Conservation (phyloP, 2,888 invertebrate species). For the Ypsolopha scabrella region DNA sequence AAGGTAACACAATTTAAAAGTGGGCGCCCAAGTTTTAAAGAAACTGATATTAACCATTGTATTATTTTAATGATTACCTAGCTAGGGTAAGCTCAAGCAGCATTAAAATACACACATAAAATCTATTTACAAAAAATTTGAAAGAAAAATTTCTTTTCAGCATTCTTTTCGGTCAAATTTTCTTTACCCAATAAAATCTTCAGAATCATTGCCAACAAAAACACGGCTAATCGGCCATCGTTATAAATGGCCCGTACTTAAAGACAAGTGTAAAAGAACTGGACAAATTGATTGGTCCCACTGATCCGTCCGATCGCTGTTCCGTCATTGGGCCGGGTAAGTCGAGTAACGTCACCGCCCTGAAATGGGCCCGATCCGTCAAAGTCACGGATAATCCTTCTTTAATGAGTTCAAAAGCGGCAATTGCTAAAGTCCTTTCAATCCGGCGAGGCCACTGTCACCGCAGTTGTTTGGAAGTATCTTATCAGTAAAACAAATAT, state of each 20-base stretch:
- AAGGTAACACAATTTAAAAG: too few relatives aligned
- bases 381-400: conserved; percentile 57
- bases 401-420: conserved; percentile 60
- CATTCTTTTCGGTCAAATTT: not conserved
- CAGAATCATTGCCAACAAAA: not conserved
- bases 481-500: too few relatives aligned
- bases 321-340: not conserved
- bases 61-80: too few relatives aligned
- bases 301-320: conserved; percentile 30
- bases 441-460: not conserved
- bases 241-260: conserved; percentile 25
- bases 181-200: not conserved
- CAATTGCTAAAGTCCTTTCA: conserved; percentile 26
- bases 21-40: too few relatives aligned
- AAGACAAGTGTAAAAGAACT: conserved; percentile 27
- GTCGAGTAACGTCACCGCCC: conserved; percentile 18
- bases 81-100: too few relatives aligned
- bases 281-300: conserved; percentile 35
- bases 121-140: too few relatives aligned
- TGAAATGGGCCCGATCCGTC: conserved; percentile 48
- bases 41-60: too few relatives aligned
- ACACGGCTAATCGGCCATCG: conserved; percentile 7
- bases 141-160: not conserved
- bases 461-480: too few relatives aligned
- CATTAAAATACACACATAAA: too few relatives aligned